Evolutionary conservation across 1,140 invertebrate genomes (phyloP), one percentile per base, ranked within the genome.

Genomic region (Dryas iulia): DNA sequence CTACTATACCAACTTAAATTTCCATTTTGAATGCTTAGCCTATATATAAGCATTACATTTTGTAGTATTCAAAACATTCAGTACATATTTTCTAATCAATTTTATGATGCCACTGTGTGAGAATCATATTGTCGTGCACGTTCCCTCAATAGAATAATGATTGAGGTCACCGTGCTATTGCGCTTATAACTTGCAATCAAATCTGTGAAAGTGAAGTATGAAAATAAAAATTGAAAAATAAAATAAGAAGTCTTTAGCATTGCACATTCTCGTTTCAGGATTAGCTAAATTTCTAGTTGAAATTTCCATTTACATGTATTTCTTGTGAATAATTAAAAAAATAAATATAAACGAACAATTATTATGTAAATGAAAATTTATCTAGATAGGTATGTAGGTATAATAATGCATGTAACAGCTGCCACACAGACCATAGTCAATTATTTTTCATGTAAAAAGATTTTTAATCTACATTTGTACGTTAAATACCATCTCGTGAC

Each of bases 221-320:
- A 82, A 87, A 89, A 88, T 85, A 91, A 86, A 82, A 78, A 82
- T 78, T 76, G 71, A 79, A 87, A 89, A 85, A 83, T 78, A 90
- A 85, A 84, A 82, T 84, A 90, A 89, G 89, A 90, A 90, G 84
- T 87, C 78, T 69, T 87, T 84, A 90, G 89, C 87, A 91, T 90
- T 85, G 87, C 89, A 91, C 89, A 91, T 91, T 91, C 89, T 89
- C 85, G 75, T 85, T 81, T 88, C 73, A 90, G 86, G 85, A 84
- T 84, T 81, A 88, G 85, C 87, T 91, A 91, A 84, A 80, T 66
- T 59, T 82, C 79, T 86, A 85, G 79, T 74, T 47, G 56, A 84
- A 71, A 87, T 83, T 84, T 81, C 77, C 66, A 85, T 86, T 85
- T 77, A 79, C 78, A 76, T 75, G 61, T 52, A 24, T 30, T 47